Evolutionary conservation across 2,888 invertebrate species (phyloP).

Genomic region (Mystacides longicornis): DNA sequence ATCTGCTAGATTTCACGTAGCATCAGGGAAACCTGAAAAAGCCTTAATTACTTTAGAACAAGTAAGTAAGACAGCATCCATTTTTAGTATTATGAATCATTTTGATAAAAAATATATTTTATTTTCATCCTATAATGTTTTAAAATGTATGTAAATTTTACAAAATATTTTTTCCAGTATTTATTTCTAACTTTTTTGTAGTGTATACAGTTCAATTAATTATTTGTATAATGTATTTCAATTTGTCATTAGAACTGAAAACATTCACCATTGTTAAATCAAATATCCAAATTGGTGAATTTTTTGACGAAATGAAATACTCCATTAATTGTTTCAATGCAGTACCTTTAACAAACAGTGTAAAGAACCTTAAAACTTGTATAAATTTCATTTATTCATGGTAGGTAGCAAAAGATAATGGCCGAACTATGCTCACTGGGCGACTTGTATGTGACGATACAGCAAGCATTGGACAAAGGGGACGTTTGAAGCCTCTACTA

Average conservation of each 20-base stretch:
- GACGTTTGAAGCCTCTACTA: slow-evolving; percentile 62
- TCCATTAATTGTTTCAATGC: no score
- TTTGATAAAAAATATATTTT: not conserved
- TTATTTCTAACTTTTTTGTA: no score
- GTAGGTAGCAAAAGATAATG: slow-evolving; percentile 78
- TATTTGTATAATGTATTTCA: no score
- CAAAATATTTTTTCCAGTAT: no score
- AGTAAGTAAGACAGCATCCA: slow-evolving; percentile 33
- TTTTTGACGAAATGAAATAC: no score
- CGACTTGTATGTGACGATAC: slow-evolving; percentile 74
- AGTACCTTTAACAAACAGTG: no score
- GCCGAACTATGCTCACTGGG: slow-evolving; percentile 80
- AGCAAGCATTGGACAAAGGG: slow-evolving; percentile 54
- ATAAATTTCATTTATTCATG: slow-evolving; percentile 19
- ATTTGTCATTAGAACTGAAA: no score
- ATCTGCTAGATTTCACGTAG: slow-evolving; percentile 82
- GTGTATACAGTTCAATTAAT: no score
- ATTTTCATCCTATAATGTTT: not conserved
- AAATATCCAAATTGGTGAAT: no score
- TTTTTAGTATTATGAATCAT: not conserved
- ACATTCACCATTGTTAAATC: no score
- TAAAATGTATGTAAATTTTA: not conserved
- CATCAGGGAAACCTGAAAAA: slow-evolving; percentile 78
- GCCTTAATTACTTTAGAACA: slow-evolving; percentile 78
- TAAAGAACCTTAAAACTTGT: not conserved